Evolutionary conservation across 1,140 invertebrate genomes (phyloP).

Genomic region (Papilio polyxenes): DNA sequence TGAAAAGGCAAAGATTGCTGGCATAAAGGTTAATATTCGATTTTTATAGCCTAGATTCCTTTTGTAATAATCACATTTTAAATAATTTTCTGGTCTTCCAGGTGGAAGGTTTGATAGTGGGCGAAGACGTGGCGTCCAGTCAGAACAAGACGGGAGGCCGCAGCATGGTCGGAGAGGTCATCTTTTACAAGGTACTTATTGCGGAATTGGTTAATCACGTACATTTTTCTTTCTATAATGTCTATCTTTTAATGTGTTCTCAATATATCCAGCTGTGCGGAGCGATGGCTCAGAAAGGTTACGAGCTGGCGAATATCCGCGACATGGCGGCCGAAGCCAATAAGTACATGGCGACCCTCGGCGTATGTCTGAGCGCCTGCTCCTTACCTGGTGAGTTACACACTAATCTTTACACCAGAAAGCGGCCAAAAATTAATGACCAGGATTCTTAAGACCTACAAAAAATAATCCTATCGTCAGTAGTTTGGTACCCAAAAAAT

Average conservation of each 20-base stretch:
- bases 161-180: slow-evolving; percentile 88
- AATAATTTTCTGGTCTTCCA: slow-evolving; percentile 52
- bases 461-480: too few species aligned
- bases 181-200: slow-evolving; percentile 84
- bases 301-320: slow-evolving; percentile 80
- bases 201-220: neutral
- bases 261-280: slow-evolving; percentile 84
- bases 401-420: neutral
- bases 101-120: slow-evolving; percentile 85
- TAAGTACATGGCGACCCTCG: slow-evolving; percentile 86
- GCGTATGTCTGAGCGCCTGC: slow-evolving; percentile 86
- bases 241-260: neutral
- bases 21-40: slow-evolving; percentile 80
- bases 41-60: neutral
- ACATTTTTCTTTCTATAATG: neutral
- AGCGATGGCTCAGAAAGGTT: slow-evolving; percentile 84
- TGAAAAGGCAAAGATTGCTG: slow-evolving; percentile 85
- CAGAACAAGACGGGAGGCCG: slow-evolving; percentile 85
- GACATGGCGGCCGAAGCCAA: slow-evolving; percentile 73
- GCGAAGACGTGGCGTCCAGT: slow-evolving; percentile 87
- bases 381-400: slow-evolving; percentile 84
- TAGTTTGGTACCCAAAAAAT: too few species aligned
- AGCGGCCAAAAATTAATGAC: too few species aligned
- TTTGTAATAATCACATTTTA: neutral
- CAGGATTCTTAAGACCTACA: too few species aligned